These are phyloP conservation scores for Otis tarda DNA, from an alignment of 2,113 vertebrate species.

Conservation along the genomic window DNA sequence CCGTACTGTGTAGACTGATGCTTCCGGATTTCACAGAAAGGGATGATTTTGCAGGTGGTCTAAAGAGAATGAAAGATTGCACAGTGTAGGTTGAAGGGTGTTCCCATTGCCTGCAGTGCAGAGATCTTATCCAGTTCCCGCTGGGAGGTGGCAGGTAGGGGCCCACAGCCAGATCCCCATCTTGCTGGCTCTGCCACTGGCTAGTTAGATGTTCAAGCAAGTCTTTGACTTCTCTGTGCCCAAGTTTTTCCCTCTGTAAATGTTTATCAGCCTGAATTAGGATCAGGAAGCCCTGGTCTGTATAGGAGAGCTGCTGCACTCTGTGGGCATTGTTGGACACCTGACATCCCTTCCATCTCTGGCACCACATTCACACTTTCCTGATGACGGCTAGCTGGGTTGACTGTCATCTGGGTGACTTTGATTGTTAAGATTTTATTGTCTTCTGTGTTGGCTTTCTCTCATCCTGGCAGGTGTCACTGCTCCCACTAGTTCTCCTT, in stretches of 20 bases:
- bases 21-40: not conserved
- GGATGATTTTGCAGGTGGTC: not conserved
- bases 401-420: not conserved
- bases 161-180: not conserved
- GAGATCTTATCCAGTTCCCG: not conserved
- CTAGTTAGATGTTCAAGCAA: not conserved
- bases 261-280: not conserved
- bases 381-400: not conserved
- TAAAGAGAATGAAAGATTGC: not conserved
- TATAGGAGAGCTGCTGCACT: not conserved
- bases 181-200: not conserved
- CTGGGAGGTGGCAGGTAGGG: not conserved
- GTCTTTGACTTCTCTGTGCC: not conserved
- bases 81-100: not conserved
- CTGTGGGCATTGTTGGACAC: not conserved
- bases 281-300: not conserved
- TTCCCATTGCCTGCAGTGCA: not conserved
- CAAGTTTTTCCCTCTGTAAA: not conserved
- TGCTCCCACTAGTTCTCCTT: constrained; percentile 67
- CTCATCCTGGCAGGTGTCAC: not conserved
- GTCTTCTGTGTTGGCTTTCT: not conserved
- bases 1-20: not conserved
- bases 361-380: not conserved
- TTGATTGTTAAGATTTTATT: not conserved
- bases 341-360: not conserved